These are phyloP conservation scores for Psophia crepitans DNA, from an alignment of 2,113 vertebrate genomes.

Conservation along the genomic window DNA sequence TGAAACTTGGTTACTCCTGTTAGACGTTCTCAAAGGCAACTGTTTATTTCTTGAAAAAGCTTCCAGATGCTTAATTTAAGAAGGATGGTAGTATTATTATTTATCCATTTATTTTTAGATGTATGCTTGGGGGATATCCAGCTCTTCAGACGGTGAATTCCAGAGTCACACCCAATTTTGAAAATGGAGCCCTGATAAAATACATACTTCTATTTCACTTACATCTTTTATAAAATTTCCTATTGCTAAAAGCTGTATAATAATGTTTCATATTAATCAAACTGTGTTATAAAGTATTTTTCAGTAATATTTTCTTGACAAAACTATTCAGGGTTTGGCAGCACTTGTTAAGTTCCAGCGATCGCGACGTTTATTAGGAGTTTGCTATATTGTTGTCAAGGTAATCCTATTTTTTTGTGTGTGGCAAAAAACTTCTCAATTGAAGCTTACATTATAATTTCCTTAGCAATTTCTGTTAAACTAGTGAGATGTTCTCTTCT, in stretches of 20 bases:
- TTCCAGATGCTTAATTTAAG: not conserved
- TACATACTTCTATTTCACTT: not conserved
- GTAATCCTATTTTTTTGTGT: conserved; percentile 64
- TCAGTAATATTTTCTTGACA: conserved; percentile 73
- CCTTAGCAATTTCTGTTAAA: not conserved
- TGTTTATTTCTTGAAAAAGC: not conserved
- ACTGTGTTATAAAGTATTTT: not conserved
- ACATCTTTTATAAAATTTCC: not conserved
- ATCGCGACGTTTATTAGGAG: conserved; percentile 88
- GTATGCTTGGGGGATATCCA: not conserved
- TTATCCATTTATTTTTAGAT: not conserved
- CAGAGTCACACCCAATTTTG: not conserved
- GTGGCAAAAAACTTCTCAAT: not conserved
- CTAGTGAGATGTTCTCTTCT: not conserved
- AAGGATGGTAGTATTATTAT: not conserved
- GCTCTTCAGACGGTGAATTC: not conserved
- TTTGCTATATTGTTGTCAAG: conserved; percentile 98
- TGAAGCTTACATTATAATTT: not conserved
- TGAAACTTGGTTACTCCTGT: not conserved
- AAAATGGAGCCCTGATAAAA: not conserved
- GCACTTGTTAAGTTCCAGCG: conserved; percentile 92
- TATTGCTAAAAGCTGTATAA: not conserved
- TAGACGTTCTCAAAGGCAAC: not conserved
- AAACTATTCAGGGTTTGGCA: conserved; percentile 81
- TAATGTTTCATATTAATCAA: not conserved